Evolutionary conservation across 2,113 vertebrate species (phyloP).

Genomic region (Leptocoma aspasia): DNA sequence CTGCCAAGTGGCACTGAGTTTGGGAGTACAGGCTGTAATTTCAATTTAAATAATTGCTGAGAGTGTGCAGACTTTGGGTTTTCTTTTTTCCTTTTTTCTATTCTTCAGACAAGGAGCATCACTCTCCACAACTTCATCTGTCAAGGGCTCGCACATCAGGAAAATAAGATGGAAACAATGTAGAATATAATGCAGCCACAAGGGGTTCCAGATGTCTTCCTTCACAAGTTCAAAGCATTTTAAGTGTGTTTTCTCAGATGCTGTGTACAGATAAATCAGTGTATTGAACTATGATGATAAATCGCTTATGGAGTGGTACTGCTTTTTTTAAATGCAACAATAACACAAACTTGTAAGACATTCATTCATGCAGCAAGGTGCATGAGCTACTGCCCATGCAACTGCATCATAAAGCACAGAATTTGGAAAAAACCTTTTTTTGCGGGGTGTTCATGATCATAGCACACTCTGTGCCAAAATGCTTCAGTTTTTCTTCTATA

Average conservation of each 20-base stretch:
- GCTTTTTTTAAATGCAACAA: neutral
- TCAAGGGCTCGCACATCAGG: neutral
- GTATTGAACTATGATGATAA: neutral
- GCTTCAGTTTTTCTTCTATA: neutral
- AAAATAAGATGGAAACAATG: constrained; percentile 6
- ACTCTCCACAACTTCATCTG: neutral
- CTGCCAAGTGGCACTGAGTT: neutral
- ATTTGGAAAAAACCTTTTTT: neutral
- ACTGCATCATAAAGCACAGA: neutral
- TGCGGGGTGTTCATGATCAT: neutral
- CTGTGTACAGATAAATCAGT: neutral
- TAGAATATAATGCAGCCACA: neutral
- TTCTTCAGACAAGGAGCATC: neutral
- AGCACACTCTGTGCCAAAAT: neutral
- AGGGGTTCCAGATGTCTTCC: constrained; percentile 1
- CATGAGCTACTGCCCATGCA: neutral
- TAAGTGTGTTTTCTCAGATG: constrained; percentile 4
- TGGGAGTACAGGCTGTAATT: neutral
- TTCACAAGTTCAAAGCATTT: neutral
- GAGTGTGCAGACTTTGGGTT: neutral
- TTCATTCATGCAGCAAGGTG: neutral
- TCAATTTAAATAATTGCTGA: neutral
- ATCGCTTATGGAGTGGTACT: neutral
- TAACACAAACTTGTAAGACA: neutral
- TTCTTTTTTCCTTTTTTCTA: neutral